Base-by-base conservation (phyloP, 2,888 invertebrate genomes). In the Pristionchus japonicus region DNA sequence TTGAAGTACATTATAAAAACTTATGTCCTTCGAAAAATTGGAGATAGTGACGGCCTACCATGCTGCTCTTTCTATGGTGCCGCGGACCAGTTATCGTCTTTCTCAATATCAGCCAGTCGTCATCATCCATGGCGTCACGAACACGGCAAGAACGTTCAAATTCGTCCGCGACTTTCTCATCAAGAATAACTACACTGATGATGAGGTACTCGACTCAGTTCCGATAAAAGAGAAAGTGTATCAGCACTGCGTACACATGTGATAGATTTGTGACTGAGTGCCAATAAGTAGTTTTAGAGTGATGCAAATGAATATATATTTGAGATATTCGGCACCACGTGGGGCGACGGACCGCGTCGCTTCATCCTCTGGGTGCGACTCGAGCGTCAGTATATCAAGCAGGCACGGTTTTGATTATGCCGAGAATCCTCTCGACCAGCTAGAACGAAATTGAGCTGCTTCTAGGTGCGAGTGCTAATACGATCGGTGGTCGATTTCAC, bases 311-410 rank as follows among this genome's bases (percentile, higher is more conserved):
- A 77, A 27, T 13, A 61, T 4, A 15, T 23, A 40, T 3, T 43
- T 17, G 49, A 86, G 86, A 86, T 86, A 47, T 86, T 74, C 37
- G 86, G 70, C 6, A 86, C 86, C 3, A 86, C 86, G 0, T 86
- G 49, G 34, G 86, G 86, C 34, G 86, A 86, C 23, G 86, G 70
- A 9, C 23, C 31, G 6, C 74, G 64, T 4, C 49, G 61, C n/a
- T 74, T 70, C 70, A 70, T 86, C 9, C 37, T 86, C 52, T 86
- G 43, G 37, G 86, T 86, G 11, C 49, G 49, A 9, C 43, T 86
- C 7, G 86, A 86, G 64, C 74, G 86, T 17, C 86, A 86, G 34
- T 86, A 70, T 74, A 86, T 86, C 31, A 86, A 74, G 23, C 86
- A 86, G 86, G 86, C 74, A 52, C 49, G 20, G 37, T 37, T 4